These are phyloP conservation scores for Lepidocyrtoides sp. DNA, from an alignment of 2,888 invertebrate species.

Conservation along the genomic window DNA sequence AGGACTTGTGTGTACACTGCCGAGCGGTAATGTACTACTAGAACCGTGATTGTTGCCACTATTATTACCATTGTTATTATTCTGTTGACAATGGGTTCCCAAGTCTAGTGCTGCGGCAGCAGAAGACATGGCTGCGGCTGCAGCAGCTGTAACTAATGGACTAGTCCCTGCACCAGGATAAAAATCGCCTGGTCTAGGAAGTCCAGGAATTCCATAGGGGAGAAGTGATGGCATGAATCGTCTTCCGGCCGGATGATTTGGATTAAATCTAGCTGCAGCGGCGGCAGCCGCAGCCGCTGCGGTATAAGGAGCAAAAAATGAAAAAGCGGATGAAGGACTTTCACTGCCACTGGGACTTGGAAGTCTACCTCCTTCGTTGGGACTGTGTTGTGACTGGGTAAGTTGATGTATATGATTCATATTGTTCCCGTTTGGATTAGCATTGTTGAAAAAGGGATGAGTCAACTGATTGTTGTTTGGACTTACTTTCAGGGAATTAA, in stretches of 20 bases:
- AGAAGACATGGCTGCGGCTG: slow-evolving; percentile 81
- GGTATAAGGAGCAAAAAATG: slow-evolving; percentile 84
- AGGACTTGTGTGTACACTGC: slow-evolving; percentile 76
- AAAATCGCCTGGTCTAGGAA: slow-evolving; percentile 82
- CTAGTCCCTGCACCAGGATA: slow-evolving; percentile 73
- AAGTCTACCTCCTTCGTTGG: slow-evolving; percentile 54
- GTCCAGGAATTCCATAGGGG: slow-evolving; percentile 83
- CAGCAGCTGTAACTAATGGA: slow-evolving; percentile 81
- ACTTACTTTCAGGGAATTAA: slow-evolving; percentile 61
- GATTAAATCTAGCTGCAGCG: slow-evolving; percentile 82
- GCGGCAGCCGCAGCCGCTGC: slow-evolving; percentile 84
- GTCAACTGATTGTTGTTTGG: slow-evolving; percentile 67
- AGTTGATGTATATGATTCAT: slow-evolving; percentile 58
- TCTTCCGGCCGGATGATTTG: slow-evolving; percentile 80
- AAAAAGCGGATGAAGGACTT: slow-evolving; percentile 83
- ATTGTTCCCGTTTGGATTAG: slow-evolving; percentile 33
- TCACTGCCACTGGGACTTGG: slow-evolving; percentile 74
- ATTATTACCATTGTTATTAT: slow-evolving; percentile 45
- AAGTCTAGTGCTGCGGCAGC: slow-evolving; percentile 81
- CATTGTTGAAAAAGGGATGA: slow-evolving; percentile 70
- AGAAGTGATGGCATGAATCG: slow-evolving; percentile 83
- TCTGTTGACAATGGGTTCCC: slow-evolving; percentile 77
- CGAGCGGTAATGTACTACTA: slow-evolving; percentile 27
- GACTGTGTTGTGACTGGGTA: slow-evolving; percentile 38
- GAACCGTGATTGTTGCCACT: slow-evolving; percentile 57